phyloP scores from a whole-genome alignment of 2,113 vertebrate species.

The Corythaeola cristata region DNA sequence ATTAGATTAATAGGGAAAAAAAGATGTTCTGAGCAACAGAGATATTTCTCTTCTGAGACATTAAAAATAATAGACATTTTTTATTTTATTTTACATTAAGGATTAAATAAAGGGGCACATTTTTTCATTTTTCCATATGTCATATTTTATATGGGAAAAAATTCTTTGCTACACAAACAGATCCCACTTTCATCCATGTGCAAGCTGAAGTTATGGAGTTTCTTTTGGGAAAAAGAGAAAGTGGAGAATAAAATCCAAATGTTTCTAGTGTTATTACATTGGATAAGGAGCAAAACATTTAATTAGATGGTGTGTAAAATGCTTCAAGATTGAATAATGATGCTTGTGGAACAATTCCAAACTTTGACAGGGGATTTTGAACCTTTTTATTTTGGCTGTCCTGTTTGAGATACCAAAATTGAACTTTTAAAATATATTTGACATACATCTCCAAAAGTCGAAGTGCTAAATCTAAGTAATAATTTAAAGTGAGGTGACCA shows the following conservation, averaged over 20 bases:
- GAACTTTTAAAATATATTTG: not conserved
- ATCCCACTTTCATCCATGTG: not conserved
- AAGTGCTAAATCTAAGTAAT: fast-evolving
- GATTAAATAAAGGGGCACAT: fast-evolving
- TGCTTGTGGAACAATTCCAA: not conserved
- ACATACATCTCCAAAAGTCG: not conserved
- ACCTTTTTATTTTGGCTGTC: not conserved
- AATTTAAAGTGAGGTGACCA: not conserved
- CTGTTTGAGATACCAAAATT: not conserved
- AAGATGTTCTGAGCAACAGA: not conserved
- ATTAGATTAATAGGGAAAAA: not conserved
- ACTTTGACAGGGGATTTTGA: not conserved
- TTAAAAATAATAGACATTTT: not conserved
- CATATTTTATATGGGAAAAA: not conserved
- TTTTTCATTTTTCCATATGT: not conserved
- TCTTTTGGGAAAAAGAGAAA: not conserved
- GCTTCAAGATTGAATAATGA: not conserved
- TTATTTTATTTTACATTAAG: not conserved
- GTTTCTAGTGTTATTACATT: not conserved
- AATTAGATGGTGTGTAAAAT: not conserved
- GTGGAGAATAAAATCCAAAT: not conserved
- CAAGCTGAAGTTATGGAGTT: not conserved
- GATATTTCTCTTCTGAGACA: not conserved
- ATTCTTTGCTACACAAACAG: not conserved
- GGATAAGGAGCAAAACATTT: not conserved